A percentile compares a stretch with the other conserved stretches of the same genome.
Conservation (phyloP, 92 coral and sea anemone genomes). For the Phenganax subtilis region DNA sequence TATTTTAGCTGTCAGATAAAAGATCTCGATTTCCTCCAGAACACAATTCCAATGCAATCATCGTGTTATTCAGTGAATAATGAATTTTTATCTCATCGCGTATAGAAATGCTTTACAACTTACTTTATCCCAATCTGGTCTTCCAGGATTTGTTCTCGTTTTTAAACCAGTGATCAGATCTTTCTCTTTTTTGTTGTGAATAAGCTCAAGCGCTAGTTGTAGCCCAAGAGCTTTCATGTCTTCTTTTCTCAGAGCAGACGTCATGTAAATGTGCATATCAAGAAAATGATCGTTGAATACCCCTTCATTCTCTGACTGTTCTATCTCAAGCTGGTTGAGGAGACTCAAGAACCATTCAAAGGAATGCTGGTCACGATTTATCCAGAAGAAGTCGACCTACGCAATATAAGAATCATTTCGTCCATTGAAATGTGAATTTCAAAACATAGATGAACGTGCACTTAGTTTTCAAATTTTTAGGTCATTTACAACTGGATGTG, state of each 20-base stretch:
- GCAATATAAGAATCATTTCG: not conserved
- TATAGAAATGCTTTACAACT: not conserved
- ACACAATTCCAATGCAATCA: no score
- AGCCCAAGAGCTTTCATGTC: constrained; percentile 37
- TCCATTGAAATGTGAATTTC: not conserved
- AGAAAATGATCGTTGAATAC: constrained; percentile 33
- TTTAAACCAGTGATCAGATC: constrained; percentile 80
- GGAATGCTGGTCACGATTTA: constrained; percentile 36
- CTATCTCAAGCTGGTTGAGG: constrained; percentile 26
- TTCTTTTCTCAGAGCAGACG: constrained; percentile 40
- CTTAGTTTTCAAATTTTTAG: no score
- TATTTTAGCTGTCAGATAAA: no score
- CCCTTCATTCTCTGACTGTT: constrained; percentile 31
- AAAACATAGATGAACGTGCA: not conserved
- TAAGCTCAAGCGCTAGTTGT: constrained; percentile 44
- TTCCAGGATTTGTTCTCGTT: constrained; percentile 81
- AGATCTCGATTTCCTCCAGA: no score
- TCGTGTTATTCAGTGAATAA: no score
- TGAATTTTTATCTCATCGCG: not conserved
- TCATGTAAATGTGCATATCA: constrained; percentile 38
- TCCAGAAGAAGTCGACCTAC: constrained; percentile 40
- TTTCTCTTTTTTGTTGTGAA: constrained; percentile 70
- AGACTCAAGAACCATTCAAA: constrained; percentile 43
- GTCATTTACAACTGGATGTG: no score
- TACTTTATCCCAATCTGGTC: constrained; percentile 84